Conservation (phyloP, 2,113 vertebrate species). For the Chaenocephalus aceratus region DNA sequence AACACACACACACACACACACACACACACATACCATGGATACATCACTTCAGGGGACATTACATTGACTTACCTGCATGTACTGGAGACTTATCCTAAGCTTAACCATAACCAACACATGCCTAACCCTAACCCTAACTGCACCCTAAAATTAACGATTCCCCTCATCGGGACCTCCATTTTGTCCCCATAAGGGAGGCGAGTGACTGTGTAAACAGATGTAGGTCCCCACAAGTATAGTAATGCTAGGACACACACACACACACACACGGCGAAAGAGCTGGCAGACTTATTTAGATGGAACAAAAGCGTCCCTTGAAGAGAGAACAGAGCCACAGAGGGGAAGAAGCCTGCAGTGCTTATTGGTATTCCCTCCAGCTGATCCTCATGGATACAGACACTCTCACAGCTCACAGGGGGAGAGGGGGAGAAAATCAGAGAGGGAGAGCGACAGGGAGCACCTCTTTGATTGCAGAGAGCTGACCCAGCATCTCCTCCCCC, state of each 20-base stretch:
- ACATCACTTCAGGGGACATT: too few relatives aligned
- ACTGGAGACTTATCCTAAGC: too few relatives aligned
- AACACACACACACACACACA: conserved; percentile 3
- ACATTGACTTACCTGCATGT: too few relatives aligned
- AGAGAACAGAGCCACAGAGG: conserved; percentile 69
- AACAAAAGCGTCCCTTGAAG: conserved; percentile 77
- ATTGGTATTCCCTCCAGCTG: conserved; percentile 81
- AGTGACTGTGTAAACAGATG: too few relatives aligned
- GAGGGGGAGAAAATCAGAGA: conserved; percentile 45
- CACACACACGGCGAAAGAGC: conserved; percentile 16
- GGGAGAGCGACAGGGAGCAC: conserved; percentile 42
- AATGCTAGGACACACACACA: too few relatives aligned
- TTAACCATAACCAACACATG: too few relatives aligned
- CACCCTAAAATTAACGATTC: too few relatives aligned
- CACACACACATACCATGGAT: not conserved
- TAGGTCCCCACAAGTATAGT: too few relatives aligned
- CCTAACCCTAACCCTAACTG: too few relatives aligned
- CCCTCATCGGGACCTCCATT: too few relatives aligned
- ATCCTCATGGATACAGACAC: conserved; percentile 70
- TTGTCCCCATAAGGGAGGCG: too few relatives aligned
- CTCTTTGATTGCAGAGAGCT: conserved; percentile 64
- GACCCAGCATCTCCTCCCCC: conserved; percentile 29
- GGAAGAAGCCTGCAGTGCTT: conserved; percentile 68
- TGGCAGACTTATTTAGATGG: conserved; percentile 60
- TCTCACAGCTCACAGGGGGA: conserved; percentile 67